Conservation (phyloP, 1,140 invertebrate species). For the Papilio helenus region DNA sequence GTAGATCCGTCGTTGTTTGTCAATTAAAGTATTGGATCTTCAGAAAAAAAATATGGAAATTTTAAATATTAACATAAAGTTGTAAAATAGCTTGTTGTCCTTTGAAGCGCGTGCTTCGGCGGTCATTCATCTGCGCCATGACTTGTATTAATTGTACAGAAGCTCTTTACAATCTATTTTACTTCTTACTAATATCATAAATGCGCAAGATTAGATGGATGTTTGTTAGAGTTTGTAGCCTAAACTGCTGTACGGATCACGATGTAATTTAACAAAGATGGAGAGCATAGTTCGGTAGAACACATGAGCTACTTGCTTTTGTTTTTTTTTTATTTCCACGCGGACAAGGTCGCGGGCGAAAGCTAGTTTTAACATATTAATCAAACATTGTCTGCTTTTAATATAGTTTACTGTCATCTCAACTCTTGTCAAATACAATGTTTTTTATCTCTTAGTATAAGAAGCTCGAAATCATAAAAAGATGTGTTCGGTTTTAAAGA, state of each 20-base stretch:
- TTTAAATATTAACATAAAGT: conserved; percentile 1
- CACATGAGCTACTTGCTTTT: no score
- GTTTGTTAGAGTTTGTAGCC: no score
- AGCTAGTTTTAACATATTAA: neutral
- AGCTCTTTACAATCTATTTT: neutral
- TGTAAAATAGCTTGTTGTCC: neutral
- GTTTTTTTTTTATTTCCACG: no score
- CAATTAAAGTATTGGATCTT: neutral
- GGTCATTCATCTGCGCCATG: conserved; percentile 15
- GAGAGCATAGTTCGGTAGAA: no score
- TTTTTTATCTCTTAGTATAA: neutral
- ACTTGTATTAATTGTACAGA: neutral
- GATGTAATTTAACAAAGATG: no score
- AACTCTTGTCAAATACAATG: neutral
- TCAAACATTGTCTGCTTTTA: neutral
- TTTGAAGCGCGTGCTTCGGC: neutral
- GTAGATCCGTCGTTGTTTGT: neutral
- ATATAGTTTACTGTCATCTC: neutral
- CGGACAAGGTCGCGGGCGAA: no score
- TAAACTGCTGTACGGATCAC: no score
- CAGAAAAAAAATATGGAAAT: neutral
- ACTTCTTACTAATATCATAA: no score
- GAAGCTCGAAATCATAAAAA: neutral
- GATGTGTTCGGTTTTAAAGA: neutral
- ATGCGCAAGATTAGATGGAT: no score